phyloP scores from a whole-genome alignment of 2,797 vertebrate genomes.

The Tympanoctomys barrerae region DNA sequence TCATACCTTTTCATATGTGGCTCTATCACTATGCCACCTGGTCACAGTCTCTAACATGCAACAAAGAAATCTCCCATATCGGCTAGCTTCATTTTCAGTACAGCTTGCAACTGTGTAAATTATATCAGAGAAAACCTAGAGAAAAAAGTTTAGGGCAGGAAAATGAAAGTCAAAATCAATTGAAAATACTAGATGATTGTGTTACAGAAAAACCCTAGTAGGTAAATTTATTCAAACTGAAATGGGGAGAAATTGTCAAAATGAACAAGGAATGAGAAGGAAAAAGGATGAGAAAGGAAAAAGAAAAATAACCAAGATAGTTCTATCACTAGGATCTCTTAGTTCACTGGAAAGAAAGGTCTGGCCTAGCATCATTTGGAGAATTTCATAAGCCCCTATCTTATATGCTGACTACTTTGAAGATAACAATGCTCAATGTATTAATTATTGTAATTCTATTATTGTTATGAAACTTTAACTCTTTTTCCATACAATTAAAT shows the following conservation, averaged over 20 bases:
- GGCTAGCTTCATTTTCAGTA: conserved; percentile 99
- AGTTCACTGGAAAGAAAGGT: no score
- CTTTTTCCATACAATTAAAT: background rate
- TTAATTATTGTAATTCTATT: background rate
- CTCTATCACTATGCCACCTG: conserved; percentile 97
- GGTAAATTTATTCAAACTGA: conserved; percentile 52
- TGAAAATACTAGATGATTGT: conserved; percentile 60
- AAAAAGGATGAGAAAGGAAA: background rate
- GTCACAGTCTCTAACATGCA: conserved; percentile 99
- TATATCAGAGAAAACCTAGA: conserved; percentile 98
- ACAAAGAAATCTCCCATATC: conserved; percentile 99
- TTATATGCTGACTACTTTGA: background rate
- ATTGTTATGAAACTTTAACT: background rate
- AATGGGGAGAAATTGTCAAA: background rate
- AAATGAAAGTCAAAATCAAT: conserved; percentile 55
- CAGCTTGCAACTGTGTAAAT: conserved; percentile 99
- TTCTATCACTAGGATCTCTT: no score
- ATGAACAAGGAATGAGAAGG: background rate
- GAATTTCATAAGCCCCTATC: background rate
- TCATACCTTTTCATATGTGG: conserved; percentile 97
- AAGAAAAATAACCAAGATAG: background rate
- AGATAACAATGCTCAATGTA: background rate
- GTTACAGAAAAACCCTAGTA: conserved; percentile 56
- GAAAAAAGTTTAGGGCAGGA: conserved; percentile 66
- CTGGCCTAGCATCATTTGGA: background rate